These are phyloP conservation scores for Doryteuthis pealeii DNA, from an alignment of 1,140 invertebrate species.

Conservation along the genomic window DNA sequence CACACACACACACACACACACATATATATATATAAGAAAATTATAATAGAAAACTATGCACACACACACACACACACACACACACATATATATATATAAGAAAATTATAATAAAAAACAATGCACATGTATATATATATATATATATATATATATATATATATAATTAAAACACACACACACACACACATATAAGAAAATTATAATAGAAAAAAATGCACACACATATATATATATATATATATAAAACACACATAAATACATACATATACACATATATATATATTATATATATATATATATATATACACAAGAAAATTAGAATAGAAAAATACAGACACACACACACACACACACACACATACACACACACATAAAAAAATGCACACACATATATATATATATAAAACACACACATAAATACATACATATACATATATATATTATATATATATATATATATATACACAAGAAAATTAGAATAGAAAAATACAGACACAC, in stretches of 20 bases:
- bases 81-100: neutral
- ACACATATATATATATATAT: neutral
- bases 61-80: neutral
- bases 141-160: neutral
- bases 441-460: neutral
- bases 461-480: neutral
- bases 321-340: neutral
- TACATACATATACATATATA: no score
- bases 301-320: neutral
- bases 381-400: no score
- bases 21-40: neutral
- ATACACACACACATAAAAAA: neutral
- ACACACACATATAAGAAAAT: neutral
- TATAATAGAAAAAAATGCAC: neutral
- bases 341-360: neutral
- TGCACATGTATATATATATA: neutral
- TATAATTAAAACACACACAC: neutral
- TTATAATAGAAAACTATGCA: neutral
- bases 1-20: neutral
- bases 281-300: constrained; percentile 4
- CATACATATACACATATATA: neutral
- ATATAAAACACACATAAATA: neutral
- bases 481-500: neutral
- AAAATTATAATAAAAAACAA: neutral
- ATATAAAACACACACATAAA: no score